phyloP scores from a whole-genome alignment of 1,140 invertebrate species.

The Heterodera schachtii region DNA sequence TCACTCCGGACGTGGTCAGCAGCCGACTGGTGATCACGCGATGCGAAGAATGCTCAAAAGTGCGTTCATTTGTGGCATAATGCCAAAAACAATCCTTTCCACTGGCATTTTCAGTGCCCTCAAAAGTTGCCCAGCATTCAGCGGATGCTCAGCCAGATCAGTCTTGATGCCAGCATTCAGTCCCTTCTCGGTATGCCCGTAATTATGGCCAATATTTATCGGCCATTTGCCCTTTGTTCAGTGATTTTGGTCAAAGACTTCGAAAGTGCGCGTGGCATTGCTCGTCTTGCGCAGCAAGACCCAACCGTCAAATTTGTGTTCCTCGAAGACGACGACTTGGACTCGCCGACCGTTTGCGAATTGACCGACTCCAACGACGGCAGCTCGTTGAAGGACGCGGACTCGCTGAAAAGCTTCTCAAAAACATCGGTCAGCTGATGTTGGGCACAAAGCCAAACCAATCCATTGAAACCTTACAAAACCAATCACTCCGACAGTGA shows the following conservation, averaged over 20 bases:
- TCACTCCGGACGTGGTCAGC: background rate
- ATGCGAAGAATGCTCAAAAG: slow-evolving; percentile 48
- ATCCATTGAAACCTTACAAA: no score
- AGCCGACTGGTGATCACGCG: slow-evolving; percentile 46
- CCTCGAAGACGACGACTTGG: slow-evolving; percentile 48
- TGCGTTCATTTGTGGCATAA: background rate
- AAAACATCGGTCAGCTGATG: slow-evolving; percentile 56
- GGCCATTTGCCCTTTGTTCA: background rate
- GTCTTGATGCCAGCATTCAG: slow-evolving; percentile 39
- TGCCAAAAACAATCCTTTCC: background rate
- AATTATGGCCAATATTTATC: background rate
- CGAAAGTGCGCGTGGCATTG: slow-evolving; percentile 6
- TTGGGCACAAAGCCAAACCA: no score
- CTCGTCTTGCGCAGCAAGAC: slow-evolving; percentile 45
- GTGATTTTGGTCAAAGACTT: slow-evolving; percentile 22
- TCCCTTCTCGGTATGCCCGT: slow-evolving; percentile 32
- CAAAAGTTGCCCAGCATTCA: slow-evolving; percentile 41
- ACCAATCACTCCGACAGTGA: no score
- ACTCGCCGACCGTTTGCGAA: slow-evolving; percentile 38
- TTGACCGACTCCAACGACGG: slow-evolving; percentile 38
- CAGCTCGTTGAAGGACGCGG: slow-evolving; percentile 46
- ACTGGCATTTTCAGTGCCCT: slow-evolving; percentile 26
- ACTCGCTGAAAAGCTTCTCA: slow-evolving; percentile 58
- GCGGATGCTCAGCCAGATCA: slow-evolving; percentile 35
- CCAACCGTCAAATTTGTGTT: slow-evolving; percentile 44